phyloP scores from a whole-genome alignment of 2,888 invertebrate species.

The Drosophila atripex region DNA sequence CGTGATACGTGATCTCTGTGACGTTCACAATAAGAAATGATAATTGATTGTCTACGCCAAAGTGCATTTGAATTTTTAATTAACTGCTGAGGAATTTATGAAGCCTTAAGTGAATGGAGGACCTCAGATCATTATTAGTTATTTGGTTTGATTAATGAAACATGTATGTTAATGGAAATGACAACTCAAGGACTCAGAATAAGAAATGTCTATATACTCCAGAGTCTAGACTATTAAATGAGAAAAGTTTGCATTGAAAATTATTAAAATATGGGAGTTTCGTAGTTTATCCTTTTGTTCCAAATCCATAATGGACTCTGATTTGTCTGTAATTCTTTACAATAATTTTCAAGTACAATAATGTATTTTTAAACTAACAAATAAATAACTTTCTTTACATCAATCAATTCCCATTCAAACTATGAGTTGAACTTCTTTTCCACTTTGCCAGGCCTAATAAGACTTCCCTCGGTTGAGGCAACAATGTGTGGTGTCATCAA shows the following conservation, averaged over 20 bases:
- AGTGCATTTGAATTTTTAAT: slow-evolving; percentile 25
- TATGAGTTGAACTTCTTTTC: background rate
- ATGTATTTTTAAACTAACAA: too few relatives aligned
- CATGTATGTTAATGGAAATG: background rate
- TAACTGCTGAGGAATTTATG: background rate
- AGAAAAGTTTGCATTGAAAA: too few relatives aligned
- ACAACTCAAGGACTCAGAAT: too few relatives aligned
- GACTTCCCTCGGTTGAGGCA: background rate
- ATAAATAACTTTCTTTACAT: background rate
- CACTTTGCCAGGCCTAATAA: slow-evolving; percentile 5
- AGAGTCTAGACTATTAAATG: too few relatives aligned
- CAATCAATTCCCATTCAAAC: background rate
- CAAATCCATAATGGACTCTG: background rate
- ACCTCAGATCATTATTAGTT: background rate
- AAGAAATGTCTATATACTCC: too few relatives aligned
- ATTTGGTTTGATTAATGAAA: background rate
- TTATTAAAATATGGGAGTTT: too few relatives aligned
- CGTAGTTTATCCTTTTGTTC: too few relatives aligned
- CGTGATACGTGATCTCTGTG: slow-evolving; percentile 22
- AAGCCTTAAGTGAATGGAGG: background rate
- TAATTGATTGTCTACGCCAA: background rate
- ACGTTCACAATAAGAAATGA: slow-evolving; percentile 8
- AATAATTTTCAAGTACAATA: too few relatives aligned
- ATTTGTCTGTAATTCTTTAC: background rate
- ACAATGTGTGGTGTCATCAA: slow-evolving; percentile 36